Evolutionary conservation across 2,888 invertebrate genomes (phyloP).

Genomic region (Mesorhabditis belari): DNA sequence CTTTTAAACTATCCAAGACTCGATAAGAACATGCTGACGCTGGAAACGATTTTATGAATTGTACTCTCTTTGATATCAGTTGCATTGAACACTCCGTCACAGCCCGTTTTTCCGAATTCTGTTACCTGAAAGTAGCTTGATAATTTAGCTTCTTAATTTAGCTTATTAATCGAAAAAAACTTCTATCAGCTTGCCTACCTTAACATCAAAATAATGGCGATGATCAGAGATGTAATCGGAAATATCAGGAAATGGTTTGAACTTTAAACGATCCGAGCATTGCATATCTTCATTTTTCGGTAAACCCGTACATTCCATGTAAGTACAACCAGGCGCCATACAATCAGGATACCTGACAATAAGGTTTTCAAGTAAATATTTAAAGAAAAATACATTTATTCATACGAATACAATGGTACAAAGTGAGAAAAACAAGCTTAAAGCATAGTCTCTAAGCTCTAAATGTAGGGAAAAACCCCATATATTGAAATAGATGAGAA

Average conservation of each 20-base stretch:
- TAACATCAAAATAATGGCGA: conserved; percentile 43
- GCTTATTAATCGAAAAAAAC: no score
- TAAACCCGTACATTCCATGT: conserved; percentile 35
- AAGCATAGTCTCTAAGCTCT: no score
- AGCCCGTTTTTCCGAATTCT: conserved; percentile 37
- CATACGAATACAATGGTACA: background rate
- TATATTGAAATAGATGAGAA: no score
- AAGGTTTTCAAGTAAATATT: no score
- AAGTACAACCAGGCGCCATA: conserved; percentile 29
- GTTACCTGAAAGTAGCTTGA: conserved; percentile 29
- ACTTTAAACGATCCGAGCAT: conserved; percentile 39
- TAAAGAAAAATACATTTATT: no score
- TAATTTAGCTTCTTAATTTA: no score
- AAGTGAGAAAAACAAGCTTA: background rate
- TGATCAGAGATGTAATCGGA: conserved; percentile 41
- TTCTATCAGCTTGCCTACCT: conserved; percentile 14
- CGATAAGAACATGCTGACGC: background rate
- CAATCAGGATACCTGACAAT: conserved; percentile 35
- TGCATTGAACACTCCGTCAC: conserved; percentile 11
- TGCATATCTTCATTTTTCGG: conserved; percentile 44
- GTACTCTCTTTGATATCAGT: background rate
- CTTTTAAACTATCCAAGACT: no score
- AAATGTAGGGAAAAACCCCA: no score
- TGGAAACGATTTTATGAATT: background rate
- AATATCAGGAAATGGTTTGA: conserved; percentile 21